Evolutionary conservation across 2,888 invertebrate species (phyloP), one percentile per base, ranked within the genome.

Genomic region (Mongoloraphidia duomilia): DNA sequence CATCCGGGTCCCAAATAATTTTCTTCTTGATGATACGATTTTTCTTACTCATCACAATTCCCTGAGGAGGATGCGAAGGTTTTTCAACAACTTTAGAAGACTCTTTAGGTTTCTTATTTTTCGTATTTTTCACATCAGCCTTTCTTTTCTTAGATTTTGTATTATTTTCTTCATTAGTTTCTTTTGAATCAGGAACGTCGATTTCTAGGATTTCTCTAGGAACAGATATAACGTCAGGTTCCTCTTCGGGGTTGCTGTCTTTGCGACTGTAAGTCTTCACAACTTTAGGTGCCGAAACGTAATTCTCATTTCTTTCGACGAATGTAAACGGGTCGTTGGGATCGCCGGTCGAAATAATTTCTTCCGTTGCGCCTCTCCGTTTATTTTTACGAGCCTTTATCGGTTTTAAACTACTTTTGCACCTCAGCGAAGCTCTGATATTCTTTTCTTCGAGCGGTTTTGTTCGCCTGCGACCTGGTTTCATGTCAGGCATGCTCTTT

Each of bases 1-100:
- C 78, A 56, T 77, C 79, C 8, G 83, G 83, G 65, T 84, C 83
- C 77, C 81, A 84, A 55, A 82, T 82, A 6, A 82, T 76, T 66
- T 83, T 83, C 54, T 77, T 79, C 60, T 82, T 84, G 34, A 84
- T 81, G 14, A 82, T 71, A 57, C 83, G 65, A 3, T 71, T 66
- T 51, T 67, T 66, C 54, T 68, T 69, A 12, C 68, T 69, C 1
- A 45, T 45, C 41, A 38, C 40, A 34, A 41, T 26, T 6, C 26
- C 26, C 6, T 26, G 26, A 3, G 26, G 26, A 26, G 26, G 26
- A 3, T 26, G 26, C 26, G 6, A 1, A 26, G 26, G 26, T 5
- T 26, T 26, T 6, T 5, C 6, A 6, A 5, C 26, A 6, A 26
- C 38, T 38, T 12, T 38, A 3, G 13, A 12, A 3, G 13, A 12